phyloP scores from a whole-genome alignment of 2,888 invertebrate genomes.

The Tribolium freemani region DNA sequence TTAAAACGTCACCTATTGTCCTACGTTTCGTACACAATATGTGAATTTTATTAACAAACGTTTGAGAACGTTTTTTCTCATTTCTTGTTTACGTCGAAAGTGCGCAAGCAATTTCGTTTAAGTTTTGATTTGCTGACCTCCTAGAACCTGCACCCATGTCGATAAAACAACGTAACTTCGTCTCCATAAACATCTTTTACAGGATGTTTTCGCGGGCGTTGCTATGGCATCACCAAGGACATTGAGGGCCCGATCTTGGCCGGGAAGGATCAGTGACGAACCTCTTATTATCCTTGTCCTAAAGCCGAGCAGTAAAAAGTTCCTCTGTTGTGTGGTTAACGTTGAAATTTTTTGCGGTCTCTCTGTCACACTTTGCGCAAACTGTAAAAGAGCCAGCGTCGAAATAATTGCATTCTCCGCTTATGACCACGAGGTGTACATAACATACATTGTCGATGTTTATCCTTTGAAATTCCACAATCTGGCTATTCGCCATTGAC shows the following conservation, averaged over 20 bases:
- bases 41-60: no score
- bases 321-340: constrained; percentile 7
- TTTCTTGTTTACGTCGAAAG: neutral
- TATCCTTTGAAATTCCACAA: constrained; percentile 27
- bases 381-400: neutral
- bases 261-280: constrained; percentile 5
- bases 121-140: neutral
- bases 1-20: no score
- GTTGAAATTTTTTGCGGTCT: constrained; percentile 6
- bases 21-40: no score
- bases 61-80: no score
- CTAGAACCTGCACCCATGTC: neutral
- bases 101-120: neutral
- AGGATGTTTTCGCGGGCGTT: constrained; percentile 42
- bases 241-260: constrained; percentile 18
- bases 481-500: constrained; percentile 6
- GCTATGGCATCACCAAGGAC: constrained; percentile 42
- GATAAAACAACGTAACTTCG: constrained; percentile 20
- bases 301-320: constrained; percentile 20
- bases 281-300: constrained; percentile 28
- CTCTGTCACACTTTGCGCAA: neutral
- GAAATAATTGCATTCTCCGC: constrained; percentile 16
- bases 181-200: constrained; percentile 34
- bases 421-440: neutral
- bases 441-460: constrained; percentile 18